Base-by-base conservation (phyloP, 2,113 vertebrate species). In the Anhinga anhinga region DNA sequence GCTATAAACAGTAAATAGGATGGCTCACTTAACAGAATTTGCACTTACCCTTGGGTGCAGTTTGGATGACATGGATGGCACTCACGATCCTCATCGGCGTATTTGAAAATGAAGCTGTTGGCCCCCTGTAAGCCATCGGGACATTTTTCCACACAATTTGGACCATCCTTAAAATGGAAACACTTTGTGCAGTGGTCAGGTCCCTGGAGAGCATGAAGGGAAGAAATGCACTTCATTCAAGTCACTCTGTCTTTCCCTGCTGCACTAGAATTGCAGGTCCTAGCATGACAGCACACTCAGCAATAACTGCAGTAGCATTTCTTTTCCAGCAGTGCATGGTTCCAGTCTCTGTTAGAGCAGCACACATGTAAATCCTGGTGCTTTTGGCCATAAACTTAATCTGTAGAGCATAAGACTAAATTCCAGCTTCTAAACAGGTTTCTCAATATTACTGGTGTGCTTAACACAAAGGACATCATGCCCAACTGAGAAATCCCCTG, bases 31-130 rank as follows among this genome's bases (percentile, higher is more conserved):
- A 22, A 18, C 34, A 45, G 72, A 36, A 44, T 16, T 15, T 4
- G 72, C 70, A 76, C 99, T 98, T 98, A 99, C 99, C 99, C 99
- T 91, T 99, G 99, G 58, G 99, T 99, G 97, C 99, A 99, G 98
- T 99, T 99, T 32, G 98, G 98, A 42, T 99, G 99, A 95, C 99
- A 99, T 0, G 99, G 99, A 26, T 99, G 99, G 86, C 99, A 99
- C 95, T 99, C 99, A 40, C 98, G 99, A 93, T 99, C 99, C 95
- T 98, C 99, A 94, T 99, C 99, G 1, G 99, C 99, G 0, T 99
- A 99, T 96, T 99, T 99, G 98, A 99, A 99, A 96, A 99, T 99
- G 97, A 99, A 99, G 95, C 99, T 99, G 97, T 98, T 99, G 78
- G 99, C 98, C 4, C 99, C 99, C 94, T 99, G 99, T 59, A 99